Evolutionary conservation across 2,797 vertebrate species (phyloP), one percentile per base, ranked within the genome.

Genomic region (Spinibarbus caldwelli): DNA sequence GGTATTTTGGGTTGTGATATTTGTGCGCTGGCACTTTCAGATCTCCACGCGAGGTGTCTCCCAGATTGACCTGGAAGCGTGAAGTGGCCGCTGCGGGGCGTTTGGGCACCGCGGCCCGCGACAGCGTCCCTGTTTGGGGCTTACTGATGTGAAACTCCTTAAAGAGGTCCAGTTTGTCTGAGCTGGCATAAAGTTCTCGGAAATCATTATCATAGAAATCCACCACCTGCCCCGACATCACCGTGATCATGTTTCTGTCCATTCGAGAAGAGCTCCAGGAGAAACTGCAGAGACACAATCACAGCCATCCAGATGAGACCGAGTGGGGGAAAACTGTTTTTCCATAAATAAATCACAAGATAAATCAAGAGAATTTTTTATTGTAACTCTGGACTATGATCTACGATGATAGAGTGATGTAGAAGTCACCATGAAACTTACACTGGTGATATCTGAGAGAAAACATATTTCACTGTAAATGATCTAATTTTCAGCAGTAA

Each of bases 1-100:
- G 90, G 4, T 99, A 99, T 90, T 98, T 99, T 68, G 98, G 98
- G 86, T 98, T 99, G 94, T 99, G 93, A 81, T 96, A 95, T 89
- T 98, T 99, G 87, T 97, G 96, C 0, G 96, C 96, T 17, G 97
- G 97, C 0, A 97, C 96, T 86, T 93, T 88, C 62, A 93, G 87
- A 23, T 66, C 85, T 11, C 2, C 49, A 2, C 49, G 80, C 10
- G 80, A 2, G 1, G 90, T 72, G 14, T 94, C 92, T 29, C 94
- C 94, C 2, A 95, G 87, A 57, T 76, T 93, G 9, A 95, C 93
- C 89, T 95, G 94, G 88, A 96, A 96, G 73, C 95, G 94, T 17
- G 94, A 95, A 0, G 94, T 94, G 78, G 91, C 90, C 0, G 91
- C 83, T 2, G 90, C 1, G 0, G 91, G 92, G 0, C 92, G 91